Evolutionary conservation across 2,888 invertebrate species (phyloP).

Genomic region (Scaptodrosophila latifasciaeformis): DNA sequence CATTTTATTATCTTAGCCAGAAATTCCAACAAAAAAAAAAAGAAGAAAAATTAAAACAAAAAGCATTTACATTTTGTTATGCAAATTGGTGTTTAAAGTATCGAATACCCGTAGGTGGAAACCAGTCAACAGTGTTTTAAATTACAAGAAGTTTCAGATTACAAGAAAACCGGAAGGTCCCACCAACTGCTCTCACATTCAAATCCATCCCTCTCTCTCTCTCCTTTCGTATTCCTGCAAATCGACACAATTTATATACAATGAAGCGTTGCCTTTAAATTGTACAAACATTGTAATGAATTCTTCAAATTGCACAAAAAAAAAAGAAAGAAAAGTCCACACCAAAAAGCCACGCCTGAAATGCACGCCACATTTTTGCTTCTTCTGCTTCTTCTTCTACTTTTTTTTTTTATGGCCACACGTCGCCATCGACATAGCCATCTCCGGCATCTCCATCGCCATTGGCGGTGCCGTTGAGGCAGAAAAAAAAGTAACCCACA

Average conservation of each 20-base stretch:
- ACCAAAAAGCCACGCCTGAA: conserved; percentile 27
- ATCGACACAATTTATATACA: conserved; percentile 41
- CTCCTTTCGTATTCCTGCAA: conserved; percentile 5
- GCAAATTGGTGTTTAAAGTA: conserved; percentile 24
- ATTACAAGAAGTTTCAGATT: conserved; percentile 1
- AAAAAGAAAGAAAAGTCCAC: neutral
- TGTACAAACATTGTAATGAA: conserved; percentile 8
- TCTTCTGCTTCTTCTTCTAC: too few species aligned
- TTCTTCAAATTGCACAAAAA: neutral
- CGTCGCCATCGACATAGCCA: neutral
- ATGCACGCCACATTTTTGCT: conserved; percentile 49
- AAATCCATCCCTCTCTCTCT: too few species aligned
- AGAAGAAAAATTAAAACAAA: neutral
- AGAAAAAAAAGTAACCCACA: neutral
- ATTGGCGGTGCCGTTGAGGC: neutral
- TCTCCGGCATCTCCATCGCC: neutral
- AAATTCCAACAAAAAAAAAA: neutral
- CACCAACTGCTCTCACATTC: too few species aligned
- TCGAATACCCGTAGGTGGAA: neutral
- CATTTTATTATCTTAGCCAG: conserved; percentile 4
- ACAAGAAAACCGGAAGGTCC: too few species aligned
- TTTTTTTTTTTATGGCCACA: too few species aligned
- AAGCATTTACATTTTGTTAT: conserved; percentile 26
- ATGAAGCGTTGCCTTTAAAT: conserved; percentile 18
- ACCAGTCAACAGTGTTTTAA: conserved; percentile 1